Evolutionary conservation across 2,888 invertebrate genomes (phyloP), one percentile per base, ranked within the genome.

Genomic region (Helobdella robusta): DNA sequence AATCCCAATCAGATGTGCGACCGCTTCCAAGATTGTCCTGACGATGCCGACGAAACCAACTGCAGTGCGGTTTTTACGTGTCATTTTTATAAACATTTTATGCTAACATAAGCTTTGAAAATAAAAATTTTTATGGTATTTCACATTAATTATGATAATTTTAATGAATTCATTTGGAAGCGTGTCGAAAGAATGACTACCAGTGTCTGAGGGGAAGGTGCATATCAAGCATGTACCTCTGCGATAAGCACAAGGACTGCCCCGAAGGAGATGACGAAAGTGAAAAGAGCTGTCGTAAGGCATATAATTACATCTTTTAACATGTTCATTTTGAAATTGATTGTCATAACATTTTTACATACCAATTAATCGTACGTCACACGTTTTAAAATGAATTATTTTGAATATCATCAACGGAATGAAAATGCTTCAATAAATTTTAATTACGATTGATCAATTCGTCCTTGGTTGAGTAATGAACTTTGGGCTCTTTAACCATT

Each of bases 31-130:
- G 65, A 65, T 34, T 65, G 65, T 52, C 60, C 65, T 23, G 65
- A 65, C 20, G 65, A 60, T 48, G 32, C 35, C 5, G 65, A 65
- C 52, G 65, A 65, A 52, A 60, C n/a, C 20, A 60, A 65, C 34
- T 65, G 65, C 60, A 32, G 65, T 65, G 36, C 50, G 32, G 23
- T 8, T 25, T 50, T 18, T 50, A 23, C 20, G 5, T 6, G n/a
- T 18, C n/a, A 4, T 23, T 25, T 50, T 25, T 23, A n/a, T n/a
- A 40, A 40, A n/a, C 44, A 40, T 40, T 18, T n/a, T 25, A 18
- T 25, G 25, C 20, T 5, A n/a, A 50, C 18, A 6, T 8, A 50
- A 8, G n/a, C n/a, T 23, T 50, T 8, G n/a, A n/a, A 40, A 15
- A 40, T n/a, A 40, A 15, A 15, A 40, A 40, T 15, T 40, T 15